Conservation (phyloP, 2,113 vertebrate genomes). For the Polypterus senegalus region DNA sequence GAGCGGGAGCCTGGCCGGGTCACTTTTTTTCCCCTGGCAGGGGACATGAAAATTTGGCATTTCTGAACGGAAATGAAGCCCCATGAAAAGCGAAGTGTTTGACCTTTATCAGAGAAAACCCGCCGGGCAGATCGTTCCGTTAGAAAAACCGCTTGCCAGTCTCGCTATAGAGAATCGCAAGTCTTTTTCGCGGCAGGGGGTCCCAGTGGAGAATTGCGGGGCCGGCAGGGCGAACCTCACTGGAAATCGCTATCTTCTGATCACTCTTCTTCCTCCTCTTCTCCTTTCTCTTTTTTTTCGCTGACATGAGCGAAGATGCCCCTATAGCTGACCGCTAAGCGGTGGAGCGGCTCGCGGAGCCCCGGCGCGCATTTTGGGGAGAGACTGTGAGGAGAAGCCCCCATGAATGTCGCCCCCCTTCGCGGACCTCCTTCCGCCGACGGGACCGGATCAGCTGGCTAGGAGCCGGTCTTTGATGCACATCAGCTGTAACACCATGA, state of each 20-base stretch:
- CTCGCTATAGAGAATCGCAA: constrained; percentile 2
- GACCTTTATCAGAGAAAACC: constrained; percentile 35
- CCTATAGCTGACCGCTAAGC: constrained; percentile 14
- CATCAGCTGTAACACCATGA: constrained; percentile 98
- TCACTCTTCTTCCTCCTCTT: too few relatives aligned
- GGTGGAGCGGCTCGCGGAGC: constrained; percentile 29
- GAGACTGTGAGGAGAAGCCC: constrained; percentile 45
- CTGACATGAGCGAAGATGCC: constrained; percentile 23
- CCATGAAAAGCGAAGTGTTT: constrained; percentile 23
- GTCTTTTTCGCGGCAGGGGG: constrained; percentile 9
- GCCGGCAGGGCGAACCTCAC: constrained; percentile 13
- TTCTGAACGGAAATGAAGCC: constrained; percentile 43
- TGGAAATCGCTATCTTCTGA: too few relatives aligned
- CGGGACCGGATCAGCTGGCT: constrained; percentile 35
- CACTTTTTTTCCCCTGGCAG: constrained; percentile 29
- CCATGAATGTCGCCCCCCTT: constrained; percentile 48
- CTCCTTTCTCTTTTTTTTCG: too few relatives aligned
- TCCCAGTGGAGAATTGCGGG: constrained; percentile 8
- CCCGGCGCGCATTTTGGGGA: constrained; percentile 34
- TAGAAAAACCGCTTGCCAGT: constrained; percentile 19
- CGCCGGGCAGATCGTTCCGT: constrained; percentile 33
- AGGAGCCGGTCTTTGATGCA: constrained; percentile 69
- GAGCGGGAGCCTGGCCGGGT: constrained; percentile 19
- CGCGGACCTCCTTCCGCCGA: constrained; percentile 36
- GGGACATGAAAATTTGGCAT: constrained; percentile 50